Conservation (phyloP, 2,888 invertebrate species). For the Parnassius apollo region DNA sequence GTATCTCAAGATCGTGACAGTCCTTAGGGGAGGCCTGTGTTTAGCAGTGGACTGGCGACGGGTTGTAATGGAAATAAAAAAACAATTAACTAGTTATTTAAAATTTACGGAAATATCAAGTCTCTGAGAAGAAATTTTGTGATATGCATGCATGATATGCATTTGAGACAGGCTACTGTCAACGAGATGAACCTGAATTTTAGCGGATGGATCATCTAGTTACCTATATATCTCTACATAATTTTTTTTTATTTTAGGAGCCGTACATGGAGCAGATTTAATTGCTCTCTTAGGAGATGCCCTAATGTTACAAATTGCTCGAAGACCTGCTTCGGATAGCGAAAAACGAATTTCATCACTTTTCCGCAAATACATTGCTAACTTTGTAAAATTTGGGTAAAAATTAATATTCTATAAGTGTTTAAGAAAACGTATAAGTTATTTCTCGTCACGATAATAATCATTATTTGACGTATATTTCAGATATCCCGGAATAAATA, state of each 20-base stretch:
- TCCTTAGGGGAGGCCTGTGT: too few relatives aligned
- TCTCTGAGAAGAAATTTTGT: too few relatives aligned
- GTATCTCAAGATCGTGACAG: too few relatives aligned
- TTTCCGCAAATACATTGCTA: conserved; percentile 55
- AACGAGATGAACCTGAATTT: too few relatives aligned
- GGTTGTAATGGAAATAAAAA: too few relatives aligned
- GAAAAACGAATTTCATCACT: conserved; percentile 78
- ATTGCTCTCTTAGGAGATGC: conserved; percentile 84
- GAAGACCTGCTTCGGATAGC: conserved; percentile 80
- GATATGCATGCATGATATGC: too few relatives aligned
- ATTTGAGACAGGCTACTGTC: too few relatives aligned
- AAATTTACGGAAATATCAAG: too few relatives aligned
- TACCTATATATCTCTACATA: not conserved
- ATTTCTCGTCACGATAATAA: not conserved
- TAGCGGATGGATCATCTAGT: too few relatives aligned
- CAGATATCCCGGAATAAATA: conserved; percentile 81
- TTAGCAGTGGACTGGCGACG: too few relatives aligned
- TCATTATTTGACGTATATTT: too few relatives aligned
- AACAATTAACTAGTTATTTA: too few relatives aligned
- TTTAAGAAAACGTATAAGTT: not conserved
- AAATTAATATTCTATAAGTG: conserved; percentile 16
- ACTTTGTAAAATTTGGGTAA: conserved; percentile 78
- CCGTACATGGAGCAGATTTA: conserved; percentile 85
- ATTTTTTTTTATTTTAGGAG: conserved; percentile 59
- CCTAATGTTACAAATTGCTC: conserved; percentile 83